A percentile compares a stretch with the other conserved stretches of the same genome.
These are phyloP conservation scores for Phocoena phocoena DNA, from an alignment of 2,113 vertebrate genomes.

Conservation along the genomic window DNA sequence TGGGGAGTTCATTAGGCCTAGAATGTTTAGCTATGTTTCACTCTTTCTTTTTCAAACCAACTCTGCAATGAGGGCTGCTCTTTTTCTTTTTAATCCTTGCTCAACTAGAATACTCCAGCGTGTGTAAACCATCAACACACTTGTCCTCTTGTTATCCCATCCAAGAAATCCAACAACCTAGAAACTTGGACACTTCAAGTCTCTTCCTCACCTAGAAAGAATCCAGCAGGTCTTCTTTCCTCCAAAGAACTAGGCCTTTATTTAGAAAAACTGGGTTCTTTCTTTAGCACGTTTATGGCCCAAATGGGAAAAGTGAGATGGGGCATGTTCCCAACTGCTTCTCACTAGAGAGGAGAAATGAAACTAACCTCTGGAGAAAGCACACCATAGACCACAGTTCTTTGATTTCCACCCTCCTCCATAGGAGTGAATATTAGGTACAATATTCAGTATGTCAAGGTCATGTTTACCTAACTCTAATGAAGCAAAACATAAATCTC, in stretches of 20 bases:
- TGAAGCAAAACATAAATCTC: slow-evolving; percentile 79
- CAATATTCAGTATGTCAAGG: slow-evolving; percentile 77
- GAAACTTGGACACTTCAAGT: neutral
- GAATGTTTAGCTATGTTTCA: neutral
- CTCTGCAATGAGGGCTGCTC: neutral
- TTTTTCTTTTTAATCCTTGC: neutral
- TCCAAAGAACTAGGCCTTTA: neutral
- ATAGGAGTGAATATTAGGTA: slow-evolving; percentile 25
- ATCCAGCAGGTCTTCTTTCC: neutral
- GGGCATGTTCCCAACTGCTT: neutral
- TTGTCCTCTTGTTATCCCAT: neutral
- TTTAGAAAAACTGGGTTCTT: neutral
- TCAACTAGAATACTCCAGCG: neutral
- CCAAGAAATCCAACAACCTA: neutral
- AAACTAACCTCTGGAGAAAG: slow-evolving; percentile 50
- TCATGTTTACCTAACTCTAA: slow-evolving; percentile 75
- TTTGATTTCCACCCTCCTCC: slow-evolving; percentile 59
- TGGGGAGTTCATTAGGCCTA: neutral
- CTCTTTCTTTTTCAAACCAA: neutral
- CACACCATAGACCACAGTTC: neutral
- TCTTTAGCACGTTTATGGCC: neutral
- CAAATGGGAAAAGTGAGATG: neutral
- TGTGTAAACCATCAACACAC: neutral
- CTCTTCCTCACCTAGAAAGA: neutral
- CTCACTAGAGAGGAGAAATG: neutral